Conservation (phyloP, 2,888 invertebrate genomes). For the Tetropium fuscum region DNA sequence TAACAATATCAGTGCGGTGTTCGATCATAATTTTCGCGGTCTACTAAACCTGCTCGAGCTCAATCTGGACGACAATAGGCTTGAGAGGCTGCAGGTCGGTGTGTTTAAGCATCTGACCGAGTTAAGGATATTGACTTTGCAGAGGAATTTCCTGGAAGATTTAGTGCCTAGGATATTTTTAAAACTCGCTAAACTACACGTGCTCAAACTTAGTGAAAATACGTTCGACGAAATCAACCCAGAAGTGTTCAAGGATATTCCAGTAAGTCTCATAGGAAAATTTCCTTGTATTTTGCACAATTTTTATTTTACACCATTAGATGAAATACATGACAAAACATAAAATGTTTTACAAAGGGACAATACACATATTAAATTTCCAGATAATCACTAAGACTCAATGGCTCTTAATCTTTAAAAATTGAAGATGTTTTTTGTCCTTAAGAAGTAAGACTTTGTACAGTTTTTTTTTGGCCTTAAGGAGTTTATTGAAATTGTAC, state of each 20-base stretch:
- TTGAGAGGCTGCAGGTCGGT: constrained; percentile 80
- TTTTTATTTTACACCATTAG: no score
- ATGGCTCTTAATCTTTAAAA: no score
- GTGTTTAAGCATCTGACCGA: constrained; percentile 81
- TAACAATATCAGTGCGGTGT: constrained; percentile 79
- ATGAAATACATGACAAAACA: no score
- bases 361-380: no score
- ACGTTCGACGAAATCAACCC: constrained; percentile 79
- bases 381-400: no score
- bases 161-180: constrained; percentile 80
- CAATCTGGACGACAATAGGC: constrained; percentile 80
- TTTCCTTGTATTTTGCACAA: no score
- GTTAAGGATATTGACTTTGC: constrained; percentile 74
- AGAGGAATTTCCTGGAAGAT: constrained; percentile 75
- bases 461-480: no score
- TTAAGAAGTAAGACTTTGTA: no score
- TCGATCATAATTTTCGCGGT: constrained; percentile 82
- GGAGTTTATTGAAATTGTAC: no score
- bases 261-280: constrained; percentile 70
- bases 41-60: constrained; percentile 79
- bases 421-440: no score
- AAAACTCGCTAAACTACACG: constrained; percentile 77
- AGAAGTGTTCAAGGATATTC: constrained; percentile 81
- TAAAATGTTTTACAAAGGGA: no score
- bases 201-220: constrained; percentile 82